Evolutionary conservation across 2,113 vertebrate genomes (phyloP).

Genomic region (Ochotona princeps): DNA sequence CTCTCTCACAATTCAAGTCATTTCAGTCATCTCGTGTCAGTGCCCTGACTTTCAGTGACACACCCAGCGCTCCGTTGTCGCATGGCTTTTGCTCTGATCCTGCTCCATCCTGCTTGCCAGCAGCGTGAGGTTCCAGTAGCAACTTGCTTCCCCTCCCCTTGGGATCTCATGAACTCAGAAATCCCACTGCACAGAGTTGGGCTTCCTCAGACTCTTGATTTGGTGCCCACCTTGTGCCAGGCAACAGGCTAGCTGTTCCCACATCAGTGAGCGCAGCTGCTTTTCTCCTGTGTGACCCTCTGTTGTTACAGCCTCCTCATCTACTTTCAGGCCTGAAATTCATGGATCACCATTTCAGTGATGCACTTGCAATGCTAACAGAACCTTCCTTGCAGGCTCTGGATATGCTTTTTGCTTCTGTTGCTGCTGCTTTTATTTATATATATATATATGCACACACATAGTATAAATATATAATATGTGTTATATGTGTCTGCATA

Average conservation of each 20-base stretch:
- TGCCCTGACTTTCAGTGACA: neutral
- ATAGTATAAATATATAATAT: no score
- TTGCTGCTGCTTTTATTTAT: neutral
- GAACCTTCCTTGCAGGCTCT: neutral
- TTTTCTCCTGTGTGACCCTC: neutral
- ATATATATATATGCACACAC: no score
- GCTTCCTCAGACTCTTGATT: neutral
- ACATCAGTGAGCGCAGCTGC: neutral
- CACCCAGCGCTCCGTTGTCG: neutral
- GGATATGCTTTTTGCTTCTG: neutral
- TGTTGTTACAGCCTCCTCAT: neutral
- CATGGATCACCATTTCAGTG: neutral
- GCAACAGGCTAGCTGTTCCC: neutral
- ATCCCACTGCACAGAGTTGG: neutral
- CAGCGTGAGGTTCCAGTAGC: neutral
- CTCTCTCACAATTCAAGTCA: conserved; percentile 14
- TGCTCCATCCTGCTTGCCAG: neutral
- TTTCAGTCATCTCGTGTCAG: neutral
- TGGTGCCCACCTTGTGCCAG: neutral
- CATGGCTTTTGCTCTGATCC: neutral
- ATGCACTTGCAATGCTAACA: neutral
- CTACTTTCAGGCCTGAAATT: neutral
- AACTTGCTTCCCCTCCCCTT: neutral
- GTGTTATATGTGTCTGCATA: no score
- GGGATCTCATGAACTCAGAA: neutral